These are phyloP conservation scores for Paralvinella palmiformis DNA, from an alignment of 1,140 invertebrate genomes.

Conservation along the genomic window DNA sequence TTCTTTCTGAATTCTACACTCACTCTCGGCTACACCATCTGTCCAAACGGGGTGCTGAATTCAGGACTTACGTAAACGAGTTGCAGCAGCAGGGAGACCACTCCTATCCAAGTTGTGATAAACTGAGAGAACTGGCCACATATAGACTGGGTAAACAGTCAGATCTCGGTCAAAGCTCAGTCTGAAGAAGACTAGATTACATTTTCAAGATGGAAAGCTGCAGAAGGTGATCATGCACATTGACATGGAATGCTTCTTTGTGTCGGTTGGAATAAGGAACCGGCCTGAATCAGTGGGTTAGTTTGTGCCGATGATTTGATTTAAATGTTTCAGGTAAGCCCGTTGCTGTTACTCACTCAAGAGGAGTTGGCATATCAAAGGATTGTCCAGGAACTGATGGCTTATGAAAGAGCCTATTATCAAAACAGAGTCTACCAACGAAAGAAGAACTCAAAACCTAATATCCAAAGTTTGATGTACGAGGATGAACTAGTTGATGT, in stretches of 20 bases:
- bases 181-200: not conserved
- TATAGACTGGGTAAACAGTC: not conserved
- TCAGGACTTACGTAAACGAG: slow-evolving; percentile 78
- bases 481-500: too few relatives aligned
- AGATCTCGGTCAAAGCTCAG: not conserved
- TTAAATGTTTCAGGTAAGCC: slow-evolving; percentile 55
- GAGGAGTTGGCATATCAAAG: slow-evolving; percentile 51
- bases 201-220: slow-evolving; percentile 25
- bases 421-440: too few relatives aligned
- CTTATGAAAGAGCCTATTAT: slow-evolving; percentile 49
- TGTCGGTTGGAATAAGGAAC: slow-evolving; percentile 82
- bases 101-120: slow-evolving; percentile 32
- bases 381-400: slow-evolving; percentile 53
- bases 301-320: not conserved
- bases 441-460: too few relatives aligned
- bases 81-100: slow-evolving; percentile 45
- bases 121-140: slow-evolving; percentile 26
- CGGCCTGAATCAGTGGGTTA: slow-evolving; percentile 72
- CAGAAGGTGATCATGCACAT: slow-evolving; percentile 81
- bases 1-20: slow-evolving; percentile 84
- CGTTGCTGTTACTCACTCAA: slow-evolving; percentile 90
- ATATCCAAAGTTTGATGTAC: too few relatives aligned
- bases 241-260: slow-evolving; percentile 99
- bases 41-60: slow-evolving; percentile 80
- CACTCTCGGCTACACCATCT: slow-evolving; percentile 91